These are phyloP conservation scores for Tetragonisca angustula DNA, from an alignment of 2,888 invertebrate genomes.

Conservation along the genomic window DNA sequence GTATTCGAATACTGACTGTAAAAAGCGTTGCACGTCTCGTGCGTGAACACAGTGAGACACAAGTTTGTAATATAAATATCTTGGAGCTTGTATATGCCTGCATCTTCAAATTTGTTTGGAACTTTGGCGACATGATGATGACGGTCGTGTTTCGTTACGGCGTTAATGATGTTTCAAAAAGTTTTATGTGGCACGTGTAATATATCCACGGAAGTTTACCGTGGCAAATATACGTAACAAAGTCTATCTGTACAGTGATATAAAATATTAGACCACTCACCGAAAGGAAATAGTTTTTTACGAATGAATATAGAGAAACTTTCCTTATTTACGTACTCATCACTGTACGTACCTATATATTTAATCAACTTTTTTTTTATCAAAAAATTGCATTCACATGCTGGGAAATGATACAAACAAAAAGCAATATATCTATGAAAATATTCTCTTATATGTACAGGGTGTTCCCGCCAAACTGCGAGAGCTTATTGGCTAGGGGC, in stretches of 20 bases:
- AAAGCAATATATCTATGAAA: too few relatives aligned
- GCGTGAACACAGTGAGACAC: too few relatives aligned
- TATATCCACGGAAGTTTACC: neutral
- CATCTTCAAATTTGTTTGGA: neutral
- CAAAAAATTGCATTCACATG: too few relatives aligned
- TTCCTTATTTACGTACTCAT: too few relatives aligned
- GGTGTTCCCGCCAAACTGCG: too few relatives aligned
- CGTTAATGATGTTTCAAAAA: neutral
- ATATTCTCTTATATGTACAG: too few relatives aligned
- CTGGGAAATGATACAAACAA: too few relatives aligned
- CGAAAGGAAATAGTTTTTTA: neutral
- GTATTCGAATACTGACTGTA: neutral
- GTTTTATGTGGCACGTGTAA: neutral
- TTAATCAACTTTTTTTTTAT: too few relatives aligned
- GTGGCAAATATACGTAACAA: neutral
- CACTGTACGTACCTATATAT: too few relatives aligned
- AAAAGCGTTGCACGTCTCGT: neutral
- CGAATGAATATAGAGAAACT: too few relatives aligned
- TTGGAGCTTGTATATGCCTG: neutral
- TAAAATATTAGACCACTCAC: neutral
- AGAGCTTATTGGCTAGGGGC: too few relatives aligned
- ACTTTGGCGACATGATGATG: neutral
- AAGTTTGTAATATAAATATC: too few relatives aligned
- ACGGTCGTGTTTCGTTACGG: neutral
- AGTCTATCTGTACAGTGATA: neutral